Evolutionary conservation across 2,797 vertebrate species (phyloP), one percentile per base, ranked within the genome.

Genomic region (Acrossocheilus fasciatus): DNA sequence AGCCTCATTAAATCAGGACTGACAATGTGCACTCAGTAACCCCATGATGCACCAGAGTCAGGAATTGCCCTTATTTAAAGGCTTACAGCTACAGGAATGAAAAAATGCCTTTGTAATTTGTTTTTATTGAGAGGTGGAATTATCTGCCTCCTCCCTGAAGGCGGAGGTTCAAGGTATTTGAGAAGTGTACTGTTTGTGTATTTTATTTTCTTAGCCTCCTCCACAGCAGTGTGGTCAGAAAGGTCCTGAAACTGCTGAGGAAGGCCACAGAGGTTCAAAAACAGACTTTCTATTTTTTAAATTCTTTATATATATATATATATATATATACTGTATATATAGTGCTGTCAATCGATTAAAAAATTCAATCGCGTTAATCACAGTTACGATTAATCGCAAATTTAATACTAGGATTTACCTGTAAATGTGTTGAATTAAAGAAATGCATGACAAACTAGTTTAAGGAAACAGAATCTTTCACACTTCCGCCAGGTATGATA

Each of bases 41-140:
- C 83, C 47, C 62, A 52, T 23, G 12, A 15, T 77, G 45, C 26
- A 26, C 59, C 59, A 57, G 14, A 41, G 50, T 70, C 47, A 45
- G 62, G 47, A n/a, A 78, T 85, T 54, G 36, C 69, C 45, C 36
- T 69, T 76, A n/a, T 77, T 68, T 69, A 54, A 69, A 77, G 50
- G 64, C 75, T 84, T 69, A 84, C 15, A 77, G 59, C 34, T 57
- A 69, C 4, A 4, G 36, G 64, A 78, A 85, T 85, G 17, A 78
- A 59, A 52, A 54, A 68, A 57, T 78, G 36, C 47, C 34, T 70
- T 69, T 84, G 36, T 57, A 17, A 85, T 78, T 84, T 69, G 62
- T 68, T 84, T 81, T 50, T 82, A 54, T 68, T 57, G 47, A 54
- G 62, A 26, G 18, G 39, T 50, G 36, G 50, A 68, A 78, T 85